Base-by-base conservation (phyloP, 2,797 vertebrate genomes). In the Melopsittacus undulatus region DNA sequence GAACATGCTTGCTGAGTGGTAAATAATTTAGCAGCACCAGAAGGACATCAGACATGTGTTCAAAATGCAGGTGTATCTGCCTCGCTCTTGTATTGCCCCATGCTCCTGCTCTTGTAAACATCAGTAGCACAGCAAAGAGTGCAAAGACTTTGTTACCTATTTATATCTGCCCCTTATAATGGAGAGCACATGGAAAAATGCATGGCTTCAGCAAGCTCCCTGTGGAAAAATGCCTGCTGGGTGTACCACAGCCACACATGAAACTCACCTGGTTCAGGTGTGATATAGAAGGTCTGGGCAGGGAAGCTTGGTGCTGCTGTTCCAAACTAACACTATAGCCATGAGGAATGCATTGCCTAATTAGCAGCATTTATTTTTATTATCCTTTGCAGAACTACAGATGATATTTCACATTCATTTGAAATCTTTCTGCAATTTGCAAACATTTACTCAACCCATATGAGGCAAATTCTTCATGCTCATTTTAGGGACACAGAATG, bases 1-100 rank as follows among this genome's bases (percentile, higher is more conserved):
- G 85, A 91, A 83, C 69, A 52, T 0, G 0, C 77, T 87, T 57
- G 52, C 92, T 51, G 68, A 89, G 72, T 4, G n/a, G 90, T 92
- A 75, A 96, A 95, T 96, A 92, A 96, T 94, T 92, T 2, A 95
- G 91, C 90, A 90, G 90, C 83, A 48, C 36, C 90, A 81, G 91
- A 72, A 96, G 94, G 94, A 94, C 89, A 91, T 88, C 77, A 64
- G 67, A 90, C 83, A 16, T 74, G 66, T 3, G 27, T 19, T 84
- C 62, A 66, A 38, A 20, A 27, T 26, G 83, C 46, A 9, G 48
- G 54, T 2, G 5, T 57, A 21, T 30, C 63, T 30, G 17, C 72
- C 48, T 21, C 2, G 7, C 81, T 57, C 34, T 3, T 23, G 61
- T 42, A 9, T 45, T 15, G 32, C 38, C 86, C 89, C 22, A 4